phyloP scores from a whole-genome alignment of 53 echinoderm and acorn worm genomes.

The Echinometra lucunter region DNA sequence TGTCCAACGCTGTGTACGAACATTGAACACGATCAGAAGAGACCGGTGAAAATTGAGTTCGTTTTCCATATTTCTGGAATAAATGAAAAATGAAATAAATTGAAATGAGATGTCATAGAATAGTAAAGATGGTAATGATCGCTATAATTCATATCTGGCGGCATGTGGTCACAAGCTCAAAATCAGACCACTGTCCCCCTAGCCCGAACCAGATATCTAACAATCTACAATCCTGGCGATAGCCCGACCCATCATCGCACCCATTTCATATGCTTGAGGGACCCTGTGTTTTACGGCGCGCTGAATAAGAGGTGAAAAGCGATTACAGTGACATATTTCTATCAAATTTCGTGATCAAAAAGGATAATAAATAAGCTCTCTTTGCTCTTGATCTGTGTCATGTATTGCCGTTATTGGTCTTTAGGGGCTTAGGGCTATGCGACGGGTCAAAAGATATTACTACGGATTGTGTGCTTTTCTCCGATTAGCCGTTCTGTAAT shows the following conservation, averaged over 20 bases:
- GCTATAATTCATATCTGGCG: not conserved
- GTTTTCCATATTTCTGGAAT: too few relatives aligned
- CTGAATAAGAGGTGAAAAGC: not conserved
- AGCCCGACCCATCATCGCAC: not conserved
- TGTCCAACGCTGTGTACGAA: too few relatives aligned
- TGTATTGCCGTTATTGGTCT: not conserved
- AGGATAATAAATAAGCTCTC: not conserved
- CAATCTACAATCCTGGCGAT: not conserved
- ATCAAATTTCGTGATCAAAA: conserved; percentile 5
- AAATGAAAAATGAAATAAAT: too few relatives aligned
- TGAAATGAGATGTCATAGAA: not conserved
- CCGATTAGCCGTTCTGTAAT: not conserved
- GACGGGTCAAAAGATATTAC: not conserved
- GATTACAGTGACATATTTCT: not conserved
- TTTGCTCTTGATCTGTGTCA: not conserved
- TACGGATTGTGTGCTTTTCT: not conserved
- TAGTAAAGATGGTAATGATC: not conserved
- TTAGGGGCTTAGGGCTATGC: not conserved
- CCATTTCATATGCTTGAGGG: not conserved
- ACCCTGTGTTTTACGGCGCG: not conserved
- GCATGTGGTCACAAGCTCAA: not conserved
- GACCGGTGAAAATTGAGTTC: too few relatives aligned
- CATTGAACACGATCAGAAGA: too few relatives aligned
- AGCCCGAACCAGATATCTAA: not conserved
- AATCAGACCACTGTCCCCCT: not conserved